A percentile compares a stretch with the other conserved stretches of the same genome.
phyloP scores from a whole-genome alignment of 2,888 invertebrate species.

The Drosophila subquinaria region DNA sequence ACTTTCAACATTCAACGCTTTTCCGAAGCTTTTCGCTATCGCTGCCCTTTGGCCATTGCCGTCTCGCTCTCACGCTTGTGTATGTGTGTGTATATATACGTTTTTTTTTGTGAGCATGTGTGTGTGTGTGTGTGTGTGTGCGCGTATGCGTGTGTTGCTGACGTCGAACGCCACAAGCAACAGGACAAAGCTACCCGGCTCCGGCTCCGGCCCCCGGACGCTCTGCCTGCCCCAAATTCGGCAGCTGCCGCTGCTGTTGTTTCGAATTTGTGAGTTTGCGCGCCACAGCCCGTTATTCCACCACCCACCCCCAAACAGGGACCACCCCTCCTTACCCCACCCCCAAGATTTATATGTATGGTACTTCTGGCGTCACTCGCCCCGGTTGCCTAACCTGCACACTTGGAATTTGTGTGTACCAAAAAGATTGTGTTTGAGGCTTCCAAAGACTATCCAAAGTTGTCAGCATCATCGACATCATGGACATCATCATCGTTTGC shows the following conservation, averaged over 20 bases:
- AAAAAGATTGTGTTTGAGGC: constrained; percentile 44
- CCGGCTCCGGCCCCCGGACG: constrained; percentile 4
- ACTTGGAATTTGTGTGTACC: constrained; percentile 71
- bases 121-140: neutral
- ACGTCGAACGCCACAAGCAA: constrained; percentile 75
- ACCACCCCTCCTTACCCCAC: neutral
- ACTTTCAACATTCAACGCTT: constrained; percentile 33
- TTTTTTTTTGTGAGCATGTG: neutral
- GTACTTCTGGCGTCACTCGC: constrained; percentile 34
- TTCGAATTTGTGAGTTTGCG: constrained; percentile 57
- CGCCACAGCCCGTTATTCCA: constrained; percentile 8
- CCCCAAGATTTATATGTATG: constrained; percentile 3
- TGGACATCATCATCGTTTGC: neutral
- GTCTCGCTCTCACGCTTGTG: constrained; percentile 53
- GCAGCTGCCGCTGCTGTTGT: constrained; percentile 42
- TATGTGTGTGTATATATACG: constrained; percentile 6
- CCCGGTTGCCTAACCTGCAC: constrained; percentile 67
- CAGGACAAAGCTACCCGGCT: constrained; percentile 56
- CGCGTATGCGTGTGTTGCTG: constrained; percentile 56
- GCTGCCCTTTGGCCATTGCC: constrained; percentile 49
- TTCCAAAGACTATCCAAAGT: constrained; percentile 16
- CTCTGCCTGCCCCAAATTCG: constrained; percentile 64
- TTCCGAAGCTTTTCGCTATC: constrained; percentile 65
- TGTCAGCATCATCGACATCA: constrained; percentile 6
- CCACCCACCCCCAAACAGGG: too few species aligned